These are phyloP conservation scores for Neuroterus valhalla DNA, from an alignment of 1,140 invertebrate genomes.

Conservation along the genomic window DNA sequence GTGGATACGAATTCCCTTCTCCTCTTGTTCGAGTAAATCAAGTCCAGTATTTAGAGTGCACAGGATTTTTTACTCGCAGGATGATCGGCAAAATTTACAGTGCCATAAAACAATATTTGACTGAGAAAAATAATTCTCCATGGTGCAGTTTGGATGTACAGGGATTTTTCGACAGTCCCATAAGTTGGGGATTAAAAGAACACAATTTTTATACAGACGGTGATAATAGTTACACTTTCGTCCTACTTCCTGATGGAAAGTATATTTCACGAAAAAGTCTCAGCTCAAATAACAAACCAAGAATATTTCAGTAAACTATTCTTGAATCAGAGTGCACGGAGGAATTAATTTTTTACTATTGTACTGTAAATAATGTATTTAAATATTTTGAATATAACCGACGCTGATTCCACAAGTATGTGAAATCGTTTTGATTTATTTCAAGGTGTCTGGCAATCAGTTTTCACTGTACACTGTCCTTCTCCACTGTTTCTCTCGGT, in stretches of 20 bases:
- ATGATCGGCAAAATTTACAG: slow-evolving; percentile 69
- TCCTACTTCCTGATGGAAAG: slow-evolving; percentile 65
- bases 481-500: too few relatives aligned
- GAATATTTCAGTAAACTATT: slow-evolving; percentile 32
- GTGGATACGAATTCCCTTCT: slow-evolving; percentile 56
- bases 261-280: slow-evolving; percentile 15
- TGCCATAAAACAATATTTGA: slow-evolving; percentile 61
- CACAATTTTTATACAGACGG: slow-evolving; percentile 74
- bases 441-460: too few relatives aligned
- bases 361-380: slow-evolving; percentile 34
- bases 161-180: slow-evolving; percentile 76
- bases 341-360: slow-evolving; percentile 8
- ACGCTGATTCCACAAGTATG: too few relatives aligned
- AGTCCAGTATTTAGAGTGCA: slow-evolving; percentile 71
- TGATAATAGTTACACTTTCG: slow-evolving; percentile 74
- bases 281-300: slow-evolving; percentile 38
- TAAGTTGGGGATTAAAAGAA: slow-evolving; percentile 71
- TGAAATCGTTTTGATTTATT: too few relatives aligned
- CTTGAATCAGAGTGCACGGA: slow-evolving; percentile 26
- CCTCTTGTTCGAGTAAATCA: slow-evolving; percentile 61
- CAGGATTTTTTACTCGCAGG: slow-evolving; percentile 74
- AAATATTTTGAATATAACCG: too few relatives aligned
- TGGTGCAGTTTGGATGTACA: slow-evolving; percentile 76
- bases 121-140: slow-evolving; percentile 49
- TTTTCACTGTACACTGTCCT: too few relatives aligned